Evolutionary conservation across 92 coral and sea anemone species (phyloP), one percentile per base, ranked within the genome.

Genomic region (Ricordea florida): DNA sequence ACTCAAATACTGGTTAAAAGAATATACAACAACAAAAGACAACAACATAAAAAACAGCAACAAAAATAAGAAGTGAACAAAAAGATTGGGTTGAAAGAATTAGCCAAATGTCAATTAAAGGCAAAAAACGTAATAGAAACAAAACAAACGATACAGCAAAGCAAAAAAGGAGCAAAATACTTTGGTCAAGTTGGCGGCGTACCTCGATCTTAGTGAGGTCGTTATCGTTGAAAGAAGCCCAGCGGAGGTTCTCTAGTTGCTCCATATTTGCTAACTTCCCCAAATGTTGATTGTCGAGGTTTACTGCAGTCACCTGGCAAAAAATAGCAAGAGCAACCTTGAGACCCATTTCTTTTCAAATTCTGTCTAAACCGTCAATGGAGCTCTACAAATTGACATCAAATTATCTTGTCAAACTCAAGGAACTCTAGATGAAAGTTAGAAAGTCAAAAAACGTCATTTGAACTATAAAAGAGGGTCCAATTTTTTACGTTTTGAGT

Each of bases 141-240:
- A 43, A 37, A 66, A 25, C 13, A 6, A 44, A 13, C 11, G n/a
- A 42, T 6, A 2, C 20, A 29, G 22, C 21, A n/a, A 32, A 4
- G 29, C 74, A 20, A 7, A 5, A 45, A 3, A 50, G 0, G 10
- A 66, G n/a, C 10, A 14, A n/a, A n/a, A n/a, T n/a, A n/a, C n/a
- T n/a, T n/a, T n/a, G n/a, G n/a, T n/a, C n/a, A n/a, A n/a, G 6
- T 21, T 24, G 46, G 23, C 22, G 17, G 9, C 49, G 23, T 57
- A 87, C 97, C 91, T 94, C 98, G 14, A 94, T 85, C 70, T 88
- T 94, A 43, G 91, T 91, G 21, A 94, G 81, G 77, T 94, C 93
- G 65, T 94, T 94, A 43, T 82, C 74, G 69, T 84, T 91, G 35
- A 94, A 88, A 5, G 98, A 94, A 9, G 89, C 98, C 98, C 98